Evolutionary conservation across 2,888 invertebrate genomes (phyloP), one percentile per base, ranked within the genome.

Genomic region (Hypercompe scribonia): DNA sequence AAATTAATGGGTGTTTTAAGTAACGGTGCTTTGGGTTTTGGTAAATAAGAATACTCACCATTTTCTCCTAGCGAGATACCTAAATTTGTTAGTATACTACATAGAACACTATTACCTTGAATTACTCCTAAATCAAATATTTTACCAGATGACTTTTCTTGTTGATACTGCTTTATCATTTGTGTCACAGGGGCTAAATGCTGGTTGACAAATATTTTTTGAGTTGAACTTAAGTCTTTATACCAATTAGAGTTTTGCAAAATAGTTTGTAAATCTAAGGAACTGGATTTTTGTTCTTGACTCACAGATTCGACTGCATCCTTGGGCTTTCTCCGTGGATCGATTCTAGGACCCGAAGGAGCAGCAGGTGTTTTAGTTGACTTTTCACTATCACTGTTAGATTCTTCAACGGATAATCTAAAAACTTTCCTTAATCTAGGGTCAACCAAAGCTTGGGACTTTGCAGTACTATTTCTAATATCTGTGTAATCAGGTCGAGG

Each of bases 381-480:
- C 89, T 95, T 95, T 86, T 93, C 95, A 72, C 96, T 96, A 74
- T 97, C 97, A 88, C 97, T 96, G 42, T 96, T 97, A 65, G 93
- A 96, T 80, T 97, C 96, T 31, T 97, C 97, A 72, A 97, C 93
- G 3, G 96, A 96, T 78, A 98, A 89, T 72, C 97, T 96, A 88
- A 98, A 97, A 72, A 98, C 97, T 91, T 97, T 97, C 77, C 97
- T 94, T 77, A 98, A 88, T 72, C 98, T 96, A 2, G 98, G 98
- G 95, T 98, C 98, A 46, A 97, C 96, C 65, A 97, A 96, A 64
- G 97, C 97, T 88, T 97, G 97, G 7, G 97, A 97, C 85, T 97
- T 97, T 73, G 97, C 97, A 18, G 97, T 97, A 82, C 96, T 97
- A 73, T 97, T 94, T 85, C 97, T 97, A 70, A 98, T 96, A 77